Conservation (phyloP, 2,888 invertebrate genomes). For the Xestia ashworthii region DNA sequence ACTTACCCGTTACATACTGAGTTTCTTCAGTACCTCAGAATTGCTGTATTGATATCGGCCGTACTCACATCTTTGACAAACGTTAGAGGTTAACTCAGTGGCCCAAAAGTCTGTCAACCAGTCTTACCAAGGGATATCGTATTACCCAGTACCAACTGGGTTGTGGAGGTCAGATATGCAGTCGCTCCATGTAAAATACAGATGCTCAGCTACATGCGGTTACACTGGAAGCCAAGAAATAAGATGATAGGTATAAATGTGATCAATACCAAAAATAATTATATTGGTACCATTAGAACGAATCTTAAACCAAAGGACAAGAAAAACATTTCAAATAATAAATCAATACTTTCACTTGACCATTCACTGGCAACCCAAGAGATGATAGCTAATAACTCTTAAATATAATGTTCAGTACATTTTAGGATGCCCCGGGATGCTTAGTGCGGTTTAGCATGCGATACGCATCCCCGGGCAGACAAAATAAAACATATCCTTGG, state of each 20-base stretch:
- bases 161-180: too few relatives aligned
- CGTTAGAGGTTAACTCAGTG: too few relatives aligned
- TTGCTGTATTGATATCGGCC: too few relatives aligned
- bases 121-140: too few relatives aligned
- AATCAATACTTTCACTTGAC: slow-evolving; percentile 52
- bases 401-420: slow-evolving; percentile 68
- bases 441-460: slow-evolving; percentile 78
- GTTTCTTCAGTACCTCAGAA: too few relatives aligned
- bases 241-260: background rate
- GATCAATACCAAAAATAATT: background rate
- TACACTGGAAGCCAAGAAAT: too few relatives aligned
- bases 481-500: slow-evolving; percentile 84
- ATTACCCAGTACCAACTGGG: too few relatives aligned
- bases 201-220: too few relatives aligned
- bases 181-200: too few relatives aligned
- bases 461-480: slow-evolving; percentile 73
- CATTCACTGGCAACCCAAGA: slow-evolving; percentile 47
- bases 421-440: slow-evolving; percentile 58
- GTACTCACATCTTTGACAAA: too few relatives aligned
- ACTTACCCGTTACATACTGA: too few relatives aligned
- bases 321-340: slow-evolving; percentile 34
- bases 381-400: slow-evolving; percentile 64
- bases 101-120: too few relatives aligned
- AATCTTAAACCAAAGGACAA: background rate
- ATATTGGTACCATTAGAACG: background rate